A percentile compares a stretch with the other conserved stretches of the same genome.
phyloP scores from a whole-genome alignment of 2,888 invertebrate species.

The Agrochola circellaris region DNA sequence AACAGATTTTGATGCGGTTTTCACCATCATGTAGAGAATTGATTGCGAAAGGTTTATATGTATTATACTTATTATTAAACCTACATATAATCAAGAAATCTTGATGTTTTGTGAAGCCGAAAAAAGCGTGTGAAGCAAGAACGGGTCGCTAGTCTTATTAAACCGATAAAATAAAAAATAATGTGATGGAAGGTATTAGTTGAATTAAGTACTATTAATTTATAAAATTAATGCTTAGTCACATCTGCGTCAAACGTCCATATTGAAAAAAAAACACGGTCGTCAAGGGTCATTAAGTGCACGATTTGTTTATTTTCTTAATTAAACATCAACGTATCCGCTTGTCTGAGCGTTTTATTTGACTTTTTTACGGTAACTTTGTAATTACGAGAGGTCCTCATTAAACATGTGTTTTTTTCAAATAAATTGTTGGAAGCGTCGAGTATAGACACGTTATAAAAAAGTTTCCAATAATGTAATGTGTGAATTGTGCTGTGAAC shows the following conservation, averaged over 20 bases:
- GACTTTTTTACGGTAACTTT: conserved; percentile 73
- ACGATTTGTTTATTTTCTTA: conserved; percentile 76
- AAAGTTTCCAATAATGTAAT: conserved; percentile 58
- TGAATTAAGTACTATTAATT: conserved; percentile 20
- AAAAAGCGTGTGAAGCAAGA: too few relatives aligned
- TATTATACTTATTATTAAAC: too few relatives aligned
- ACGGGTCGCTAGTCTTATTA: background rate
- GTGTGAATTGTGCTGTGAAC: conserved; percentile 64
- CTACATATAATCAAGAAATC: background rate
- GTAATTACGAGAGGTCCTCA: conserved; percentile 67
- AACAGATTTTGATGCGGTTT: background rate
- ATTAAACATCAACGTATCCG: conserved; percentile 72
- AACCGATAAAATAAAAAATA: background rate
- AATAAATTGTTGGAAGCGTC: conserved; percentile 37
- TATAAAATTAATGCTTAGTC: conserved; percentile 25
- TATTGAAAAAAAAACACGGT: conserved; percentile 19
- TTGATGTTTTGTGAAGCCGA: background rate
- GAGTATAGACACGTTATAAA: conserved; percentile 56
- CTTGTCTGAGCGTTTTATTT: conserved; percentile 69
- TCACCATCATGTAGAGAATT: background rate
- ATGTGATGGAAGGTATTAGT: conserved; percentile 12
- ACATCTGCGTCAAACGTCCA: conserved; percentile 17
- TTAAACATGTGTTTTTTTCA: conserved; percentile 67
- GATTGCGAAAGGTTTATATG: background rate
- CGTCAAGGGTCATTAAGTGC: conserved; percentile 65